phyloP scores from a whole-genome alignment of 2,888 invertebrate genomes.

The Diarsia brunnea region DNA sequence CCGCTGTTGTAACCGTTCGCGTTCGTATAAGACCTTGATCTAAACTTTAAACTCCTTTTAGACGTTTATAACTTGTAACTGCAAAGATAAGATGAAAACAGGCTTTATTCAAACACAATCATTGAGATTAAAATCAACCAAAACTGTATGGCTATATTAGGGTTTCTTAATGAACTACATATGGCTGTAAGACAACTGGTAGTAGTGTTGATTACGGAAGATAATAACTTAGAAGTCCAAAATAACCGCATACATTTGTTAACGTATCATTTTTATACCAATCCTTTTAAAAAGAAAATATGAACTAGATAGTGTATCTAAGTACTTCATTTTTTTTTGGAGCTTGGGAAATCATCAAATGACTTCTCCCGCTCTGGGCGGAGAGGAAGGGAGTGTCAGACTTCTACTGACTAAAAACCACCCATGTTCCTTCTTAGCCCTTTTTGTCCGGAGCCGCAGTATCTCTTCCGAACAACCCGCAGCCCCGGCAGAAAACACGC shows the following conservation, averaged over 20 bases:
- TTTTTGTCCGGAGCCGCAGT: too few relatives aligned
- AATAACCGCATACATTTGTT: neutral
- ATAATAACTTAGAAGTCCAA: neutral
- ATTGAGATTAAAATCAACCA: constrained; percentile 51
- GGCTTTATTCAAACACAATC: constrained; percentile 38
- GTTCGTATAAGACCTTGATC: constrained; percentile 60
- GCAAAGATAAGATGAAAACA: constrained; percentile 41
- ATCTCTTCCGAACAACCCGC: too few relatives aligned
- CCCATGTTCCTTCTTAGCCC: too few relatives aligned
- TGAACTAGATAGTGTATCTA: too few relatives aligned
- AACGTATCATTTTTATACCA: too few relatives aligned
- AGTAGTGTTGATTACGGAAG: constrained; percentile 2
- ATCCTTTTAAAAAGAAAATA: too few relatives aligned
- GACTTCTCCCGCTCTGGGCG: too few relatives aligned
- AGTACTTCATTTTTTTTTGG: too few relatives aligned
- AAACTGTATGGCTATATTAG: constrained; percentile 42
- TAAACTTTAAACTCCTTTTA: constrained; percentile 55
- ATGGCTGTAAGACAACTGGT: constrained; percentile 10
- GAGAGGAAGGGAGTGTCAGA: too few relatives aligned
- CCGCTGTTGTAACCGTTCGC: constrained; percentile 58
- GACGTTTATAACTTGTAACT: constrained; percentile 31
- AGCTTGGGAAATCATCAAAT: too few relatives aligned
- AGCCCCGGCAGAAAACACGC: too few relatives aligned
- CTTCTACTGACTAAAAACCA: too few relatives aligned
- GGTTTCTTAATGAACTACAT: constrained; percentile 50